These are phyloP conservation scores for Rhadinocentrus ornatus DNA, from an alignment of 2,797 vertebrate species.

Conservation along the genomic window DNA sequence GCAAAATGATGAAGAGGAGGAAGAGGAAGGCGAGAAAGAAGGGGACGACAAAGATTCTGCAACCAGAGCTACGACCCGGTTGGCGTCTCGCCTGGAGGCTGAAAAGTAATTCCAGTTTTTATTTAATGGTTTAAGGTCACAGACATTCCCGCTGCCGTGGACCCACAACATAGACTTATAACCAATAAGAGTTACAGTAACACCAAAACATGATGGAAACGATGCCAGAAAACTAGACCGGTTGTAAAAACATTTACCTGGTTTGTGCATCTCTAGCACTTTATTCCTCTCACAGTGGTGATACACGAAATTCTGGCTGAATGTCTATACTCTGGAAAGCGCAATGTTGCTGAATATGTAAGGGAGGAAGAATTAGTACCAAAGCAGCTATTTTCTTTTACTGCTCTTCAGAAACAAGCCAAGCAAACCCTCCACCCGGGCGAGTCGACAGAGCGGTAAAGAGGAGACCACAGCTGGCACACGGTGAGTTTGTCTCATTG, in stretches of 20 bases:
- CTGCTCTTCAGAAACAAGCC: constrained; percentile 86
- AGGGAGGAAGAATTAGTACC: constrained; percentile 28
- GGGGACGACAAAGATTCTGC: constrained; percentile 76
- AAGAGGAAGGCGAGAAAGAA: constrained; percentile 81
- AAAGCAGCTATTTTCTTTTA: constrained; percentile 62
- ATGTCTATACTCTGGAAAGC: background rate
- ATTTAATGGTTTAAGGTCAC: constrained; percentile 1
- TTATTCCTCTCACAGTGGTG: background rate
- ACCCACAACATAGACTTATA: background rate
- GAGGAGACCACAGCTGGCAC: constrained; percentile 79
- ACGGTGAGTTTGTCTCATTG: constrained; percentile 76
- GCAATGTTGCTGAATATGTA: background rate
- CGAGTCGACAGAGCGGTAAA: constrained; percentile 86
- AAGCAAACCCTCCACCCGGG: constrained; percentile 90
- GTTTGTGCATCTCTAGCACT: constrained; percentile 1
- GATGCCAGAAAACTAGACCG: background rate
- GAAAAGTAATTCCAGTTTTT: constrained; percentile 83
- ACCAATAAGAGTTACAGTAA: constrained; percentile 2
- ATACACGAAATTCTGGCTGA: background rate
- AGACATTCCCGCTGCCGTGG: background rate
- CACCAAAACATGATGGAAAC: background rate
- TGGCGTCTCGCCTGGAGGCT: constrained; percentile 89
- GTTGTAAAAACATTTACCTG: background rate
- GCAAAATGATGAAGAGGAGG: constrained; percentile 80
- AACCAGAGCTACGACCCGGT: constrained; percentile 88